Base-by-base conservation (phyloP, 2,888 invertebrate species). In the Schizotus pectinicornis region DNA sequence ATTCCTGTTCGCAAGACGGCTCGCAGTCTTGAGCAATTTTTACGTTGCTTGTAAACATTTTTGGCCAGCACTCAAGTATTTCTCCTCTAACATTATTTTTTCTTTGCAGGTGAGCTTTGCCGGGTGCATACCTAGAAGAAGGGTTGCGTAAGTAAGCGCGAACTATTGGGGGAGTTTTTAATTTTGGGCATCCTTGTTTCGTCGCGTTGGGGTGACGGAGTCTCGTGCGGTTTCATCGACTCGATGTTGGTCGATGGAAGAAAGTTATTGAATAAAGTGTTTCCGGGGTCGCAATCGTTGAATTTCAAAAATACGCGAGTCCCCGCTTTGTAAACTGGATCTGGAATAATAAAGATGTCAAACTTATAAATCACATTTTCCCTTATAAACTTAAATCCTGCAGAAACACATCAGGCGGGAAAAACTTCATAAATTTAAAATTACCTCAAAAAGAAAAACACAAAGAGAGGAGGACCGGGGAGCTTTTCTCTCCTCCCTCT, bases 301-400 rank as follows among this genome's bases (percentile, higher is more conserved):
- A 65, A 68, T 64, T 63, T 48, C 51, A 60, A 66, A n/a, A 63
- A 64, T 61, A 45, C 37, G 14, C 52, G 36, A 52, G 56, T 61
- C 53, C 50, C 50, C 56, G 47, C 42, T 55, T 62, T 61, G 62
- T 68, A 59, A 65, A 63, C 64, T 61, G 59, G 59, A 63, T 64
- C 53, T 55, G 56, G 61, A 56, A 64, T 63, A 63, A 67, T 66
- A 64, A 64, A 57, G 64, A 66, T 56, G 64, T 62, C 64, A 65
- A 68, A 67, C 67, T 68, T 68, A 66, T 68, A 68, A 68, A 68
- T 68, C 67, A 65, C 58, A 68, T 68, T 68, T 57, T 63, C 61
- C 62, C 51, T 67, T 63, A 63, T 55, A 62, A 63, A 63, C 59
- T 65, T 65, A 65, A 66, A 64, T 62, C 63, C 59, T 47, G 64